Percentiles rank a stretch among this genome's conserved stretches.
Evolutionary conservation across 2,888 invertebrate genomes (phyloP).

Genomic region (Heliconius erato): DNA sequence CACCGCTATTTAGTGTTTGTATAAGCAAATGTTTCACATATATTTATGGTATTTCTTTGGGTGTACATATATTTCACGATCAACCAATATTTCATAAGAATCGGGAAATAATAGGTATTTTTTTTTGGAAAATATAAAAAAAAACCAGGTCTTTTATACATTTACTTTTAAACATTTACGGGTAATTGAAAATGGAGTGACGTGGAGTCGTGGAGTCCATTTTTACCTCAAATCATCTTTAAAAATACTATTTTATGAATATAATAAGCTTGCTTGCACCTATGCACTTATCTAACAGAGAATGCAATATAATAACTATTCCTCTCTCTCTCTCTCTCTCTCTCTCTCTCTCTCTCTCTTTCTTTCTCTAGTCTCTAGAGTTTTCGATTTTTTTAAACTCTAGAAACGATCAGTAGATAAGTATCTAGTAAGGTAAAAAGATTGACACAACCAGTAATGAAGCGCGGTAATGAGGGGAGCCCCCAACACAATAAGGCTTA

Average conservation of each 20-base stretch:
- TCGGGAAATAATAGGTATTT: not conserved
- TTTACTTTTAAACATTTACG: too few species aligned
- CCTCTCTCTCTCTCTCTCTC: too few species aligned
- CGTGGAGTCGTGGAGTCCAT: too few species aligned
- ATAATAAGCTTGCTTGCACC: too few species aligned
- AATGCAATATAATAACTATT: too few species aligned
- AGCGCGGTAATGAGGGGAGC: slow-evolving; percentile 57
- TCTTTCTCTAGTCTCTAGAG: not conserved
- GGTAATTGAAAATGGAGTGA: too few species aligned
- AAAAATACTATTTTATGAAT: too few species aligned
- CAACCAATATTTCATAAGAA: not conserved
- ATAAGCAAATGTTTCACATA: not conserved
- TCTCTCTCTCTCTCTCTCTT: too few species aligned
- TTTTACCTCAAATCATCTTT: not conserved
- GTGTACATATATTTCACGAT: not conserved
- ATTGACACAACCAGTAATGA: slow-evolving; percentile 50
- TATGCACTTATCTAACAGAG: too few species aligned
- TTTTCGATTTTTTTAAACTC: not conserved
- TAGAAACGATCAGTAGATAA: slow-evolving; percentile 1
- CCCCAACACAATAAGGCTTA: slow-evolving; percentile 70
- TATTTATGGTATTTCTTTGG: not conserved
- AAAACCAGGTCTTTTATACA: too few species aligned
- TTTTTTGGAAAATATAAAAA: too few species aligned
- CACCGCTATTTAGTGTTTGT: not conserved
- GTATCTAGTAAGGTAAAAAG: slow-evolving; percentile 25